Base-by-base conservation (phyloP, 2,113 vertebrate genomes). In the Grallaria varia region DNA sequence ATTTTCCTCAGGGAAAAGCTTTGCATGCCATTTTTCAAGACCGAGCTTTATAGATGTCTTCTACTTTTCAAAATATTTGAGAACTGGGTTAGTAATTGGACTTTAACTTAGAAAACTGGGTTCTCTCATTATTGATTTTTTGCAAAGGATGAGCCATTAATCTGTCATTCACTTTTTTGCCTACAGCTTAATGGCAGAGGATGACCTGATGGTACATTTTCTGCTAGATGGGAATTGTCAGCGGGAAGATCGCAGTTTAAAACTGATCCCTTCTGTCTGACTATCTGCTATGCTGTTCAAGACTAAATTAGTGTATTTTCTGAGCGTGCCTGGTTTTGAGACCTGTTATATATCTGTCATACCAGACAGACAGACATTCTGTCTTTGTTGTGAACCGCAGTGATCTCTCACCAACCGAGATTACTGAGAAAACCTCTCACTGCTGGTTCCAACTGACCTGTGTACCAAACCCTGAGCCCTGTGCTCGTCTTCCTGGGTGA, bases 321-420 rank as follows among this genome's bases (percentile, higher is more conserved):
- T 47, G 68, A 67, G 33, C 60, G 10, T 64, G 69, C n/a, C 69
- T 87, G 62, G 4, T 82, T 87, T 94, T 84, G 71, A 92, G 60
- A 93, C 33, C 56, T 83, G n/a, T 76, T 78, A 44, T 67, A 67
- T 94, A 91, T 74, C 74, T 91, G 73, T 80, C 66, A 64, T 87
- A 82, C 39, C 49, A 89, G 60, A 83, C 81, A 95, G 85, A 73
- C 53, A 86, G 72, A 66, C 4, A 6, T 73, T 80, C 63, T 72
- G 37, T 78, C 56, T 92, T 89, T 78, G 23, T 81, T 91, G 64
- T 90, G 75, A 95, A 86, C 58, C 66, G 76, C 27, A 56, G 62
- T 66, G 62, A 73, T 82, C 88, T 90, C 58, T 89, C 82, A 87
- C 85, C 79, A 92, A 33, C 58, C 91, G 84, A 94, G 52, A 91